These are phyloP conservation scores for Pachyuromys duprasi DNA, from an alignment of 2,797 vertebrate genomes.

Conservation along the genomic window DNA sequence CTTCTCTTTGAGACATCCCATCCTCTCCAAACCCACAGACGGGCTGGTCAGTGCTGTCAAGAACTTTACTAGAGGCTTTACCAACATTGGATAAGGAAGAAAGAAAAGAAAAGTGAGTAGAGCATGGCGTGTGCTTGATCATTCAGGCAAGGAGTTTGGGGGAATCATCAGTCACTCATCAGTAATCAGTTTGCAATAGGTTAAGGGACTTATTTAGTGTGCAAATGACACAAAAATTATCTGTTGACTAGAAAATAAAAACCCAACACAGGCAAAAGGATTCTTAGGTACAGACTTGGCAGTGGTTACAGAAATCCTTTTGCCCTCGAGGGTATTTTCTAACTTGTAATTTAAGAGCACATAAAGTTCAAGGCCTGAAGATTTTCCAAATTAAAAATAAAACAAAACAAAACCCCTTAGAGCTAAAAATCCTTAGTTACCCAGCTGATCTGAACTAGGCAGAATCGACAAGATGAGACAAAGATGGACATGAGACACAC, in stretches of 20 bases:
- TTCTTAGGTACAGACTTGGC: constrained; percentile 50
- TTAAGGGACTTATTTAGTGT: constrained; percentile 8
- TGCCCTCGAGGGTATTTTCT: constrained; percentile 59
- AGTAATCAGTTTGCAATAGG: constrained; percentile 12
- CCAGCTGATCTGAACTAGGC: constrained; percentile 24
- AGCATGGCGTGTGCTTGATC: neutral
- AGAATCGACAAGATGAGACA: constrained; percentile 17
- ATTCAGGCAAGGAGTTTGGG: neutral
- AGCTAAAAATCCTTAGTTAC: constrained; percentile 46
- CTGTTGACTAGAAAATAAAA: constrained; percentile 63
- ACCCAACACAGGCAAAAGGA: constrained; percentile 38
- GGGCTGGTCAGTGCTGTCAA: neutral
- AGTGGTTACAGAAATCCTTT: constrained; percentile 67
- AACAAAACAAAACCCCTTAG: neutral
- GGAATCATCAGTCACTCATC: neutral
- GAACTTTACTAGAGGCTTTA: neutral
- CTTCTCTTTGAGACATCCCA: neutral
- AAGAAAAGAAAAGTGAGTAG: neutral
- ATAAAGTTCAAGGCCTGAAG: constrained; percentile 66
- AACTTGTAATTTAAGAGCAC: constrained; percentile 71
- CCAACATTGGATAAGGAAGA: neutral
- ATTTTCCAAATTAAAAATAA: constrained; percentile 46
- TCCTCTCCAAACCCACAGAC: neutral
- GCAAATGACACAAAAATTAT: constrained; percentile 27
- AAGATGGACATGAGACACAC: neutral